These are phyloP conservation scores for Cotesia glomerata DNA, from an alignment of 1,140 invertebrate genomes.

Conservation along the genomic window DNA sequence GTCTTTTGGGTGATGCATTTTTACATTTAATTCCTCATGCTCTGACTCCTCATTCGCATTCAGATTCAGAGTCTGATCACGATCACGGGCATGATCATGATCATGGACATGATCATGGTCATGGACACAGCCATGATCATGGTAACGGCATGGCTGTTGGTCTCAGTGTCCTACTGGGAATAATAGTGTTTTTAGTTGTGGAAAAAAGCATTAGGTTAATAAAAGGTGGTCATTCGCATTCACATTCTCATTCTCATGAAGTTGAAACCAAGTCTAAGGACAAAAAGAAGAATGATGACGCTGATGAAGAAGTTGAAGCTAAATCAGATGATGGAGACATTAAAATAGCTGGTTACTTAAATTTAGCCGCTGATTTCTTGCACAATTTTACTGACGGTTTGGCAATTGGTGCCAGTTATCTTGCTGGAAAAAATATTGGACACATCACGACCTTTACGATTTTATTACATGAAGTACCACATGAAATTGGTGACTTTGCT, in stretches of 20 bases:
- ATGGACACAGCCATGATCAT: conserved; percentile 64
- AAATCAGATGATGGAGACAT: conserved; percentile 68
- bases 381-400: conserved; percentile 98
- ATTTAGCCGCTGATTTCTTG: conserved; percentile 92
- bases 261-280: conserved; percentile 55
- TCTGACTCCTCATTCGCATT: conserved; percentile 70
- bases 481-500: conserved; percentile 98
- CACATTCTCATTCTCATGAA: conserved; percentile 40
- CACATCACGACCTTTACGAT: conserved; percentile 92
- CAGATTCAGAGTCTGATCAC: conserved; percentile 40
- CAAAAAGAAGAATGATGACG: conserved; percentile 58
- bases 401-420: conserved; percentile 95
- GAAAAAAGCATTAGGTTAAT: conserved; percentile 92
- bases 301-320: conserved; percentile 42
- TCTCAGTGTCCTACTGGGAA: conserved; percentile 89
- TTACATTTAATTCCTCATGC: conserved; percentile 96
- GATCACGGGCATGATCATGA: conserved; percentile 61
- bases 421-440: conserved; percentile 83
- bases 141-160: conserved; percentile 84
- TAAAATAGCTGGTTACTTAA: conserved; percentile 92
- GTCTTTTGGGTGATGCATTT: conserved; percentile 94
- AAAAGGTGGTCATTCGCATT: conserved; percentile 79
- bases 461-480: conserved; percentile 94
- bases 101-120: conserved; percentile 58
- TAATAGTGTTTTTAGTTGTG: conserved; percentile 88